Evolutionary conservation across 1,140 invertebrate species (phyloP).

Genomic region (Atopsyche davidsoni): DNA sequence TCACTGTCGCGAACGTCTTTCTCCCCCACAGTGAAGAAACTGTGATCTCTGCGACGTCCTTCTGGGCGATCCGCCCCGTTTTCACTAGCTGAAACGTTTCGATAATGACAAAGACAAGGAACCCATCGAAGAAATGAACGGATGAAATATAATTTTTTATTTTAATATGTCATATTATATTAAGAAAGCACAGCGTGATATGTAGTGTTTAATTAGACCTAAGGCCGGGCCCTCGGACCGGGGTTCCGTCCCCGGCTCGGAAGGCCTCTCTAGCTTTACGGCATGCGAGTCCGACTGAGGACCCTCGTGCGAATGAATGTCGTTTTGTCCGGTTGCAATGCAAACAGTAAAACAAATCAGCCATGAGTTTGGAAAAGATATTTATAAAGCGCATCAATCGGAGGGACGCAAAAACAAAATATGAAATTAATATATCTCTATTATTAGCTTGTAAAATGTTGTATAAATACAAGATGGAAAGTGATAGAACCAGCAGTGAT

Average conservation of each 20-base stretch:
- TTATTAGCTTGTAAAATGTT: conserved; percentile 2
- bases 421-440: conserved; percentile 5
- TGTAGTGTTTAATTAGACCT: conserved; percentile 20
- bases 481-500: conserved; percentile 14
- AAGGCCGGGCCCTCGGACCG: conserved; percentile 5
- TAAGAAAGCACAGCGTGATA: conserved; percentile 27
- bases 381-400: conserved; percentile 7
- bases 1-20: neutral
- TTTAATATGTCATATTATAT: conserved; percentile 21
- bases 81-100: conserved; percentile 2
- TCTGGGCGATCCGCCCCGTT: neutral
- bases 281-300: neutral
- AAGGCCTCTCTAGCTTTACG: conserved; percentile 19
- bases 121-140: conserved; percentile 18
- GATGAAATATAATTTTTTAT: conserved; percentile 12
- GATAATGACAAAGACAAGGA: conserved; percentile 10
- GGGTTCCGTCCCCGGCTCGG: neutral
- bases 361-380: neutral
- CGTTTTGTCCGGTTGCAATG: conserved; percentile 12
- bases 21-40: neutral
- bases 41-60: neutral
- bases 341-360: neutral
- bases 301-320: conserved; percentile 8
- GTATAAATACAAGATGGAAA: conserved; percentile 8
- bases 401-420: conserved; percentile 1